Conservation (phyloP, 2,888 invertebrate genomes). For the Drosophila koepferae region DNA sequence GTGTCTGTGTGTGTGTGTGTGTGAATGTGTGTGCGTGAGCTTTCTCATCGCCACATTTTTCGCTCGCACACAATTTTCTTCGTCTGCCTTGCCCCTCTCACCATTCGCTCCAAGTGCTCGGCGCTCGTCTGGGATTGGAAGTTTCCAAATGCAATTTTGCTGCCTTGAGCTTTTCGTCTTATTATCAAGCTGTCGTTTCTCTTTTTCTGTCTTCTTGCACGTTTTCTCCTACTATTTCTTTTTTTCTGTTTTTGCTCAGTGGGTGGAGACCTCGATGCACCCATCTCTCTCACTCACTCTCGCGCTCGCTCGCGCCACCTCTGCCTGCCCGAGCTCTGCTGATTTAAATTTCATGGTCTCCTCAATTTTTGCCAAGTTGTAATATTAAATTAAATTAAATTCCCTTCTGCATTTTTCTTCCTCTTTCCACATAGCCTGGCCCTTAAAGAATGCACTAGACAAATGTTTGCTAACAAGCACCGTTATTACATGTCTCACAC, state of each 20-base stretch:
- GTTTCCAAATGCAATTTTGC: constrained; percentile 83
- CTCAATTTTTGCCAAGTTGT: constrained; percentile 68
- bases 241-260: constrained; percentile 25
- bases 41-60: constrained; percentile 66
- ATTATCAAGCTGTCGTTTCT: constrained; percentile 60
- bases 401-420: constrained; percentile 52
- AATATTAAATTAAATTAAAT: constrained; percentile 74
- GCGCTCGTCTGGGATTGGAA: constrained; percentile 83
- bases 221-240: constrained; percentile 26
- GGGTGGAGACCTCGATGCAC: constrained; percentile 53
- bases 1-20: constrained; percentile 10
- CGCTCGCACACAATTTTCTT: constrained; percentile 61
- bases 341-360: constrained; percentile 80
- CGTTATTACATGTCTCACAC: constrained; percentile 7
- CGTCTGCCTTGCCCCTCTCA: constrained; percentile 34
- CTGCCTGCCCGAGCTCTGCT: constrained; percentile 43
- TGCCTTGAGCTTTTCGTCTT: constrained; percentile 73
- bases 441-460: constrained; percentile 28
- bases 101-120: constrained; percentile 20
- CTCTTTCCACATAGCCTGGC: background rate
- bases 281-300: constrained; percentile 18
- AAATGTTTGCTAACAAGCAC: constrained; percentile 18
- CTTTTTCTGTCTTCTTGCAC: constrained; percentile 37
- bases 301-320: background rate
- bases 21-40: constrained; percentile 43